Percentiles rank a stretch among this genome's conserved stretches.
phyloP scores from a whole-genome alignment of 2,888 invertebrate genomes.

The Mimachlamys varia region DNA sequence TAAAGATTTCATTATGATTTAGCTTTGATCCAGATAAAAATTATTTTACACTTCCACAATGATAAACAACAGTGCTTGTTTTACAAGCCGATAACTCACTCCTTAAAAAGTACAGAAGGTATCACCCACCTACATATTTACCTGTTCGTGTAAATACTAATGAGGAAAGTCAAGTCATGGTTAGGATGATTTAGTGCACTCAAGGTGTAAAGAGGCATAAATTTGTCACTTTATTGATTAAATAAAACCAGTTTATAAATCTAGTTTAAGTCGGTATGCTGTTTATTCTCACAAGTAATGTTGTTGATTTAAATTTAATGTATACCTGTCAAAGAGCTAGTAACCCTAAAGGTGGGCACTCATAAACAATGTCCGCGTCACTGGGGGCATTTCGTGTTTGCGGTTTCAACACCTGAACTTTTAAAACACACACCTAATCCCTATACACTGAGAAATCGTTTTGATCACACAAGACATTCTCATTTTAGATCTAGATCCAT shows the following conservation, averaged over 20 bases:
- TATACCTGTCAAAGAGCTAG: background rate
- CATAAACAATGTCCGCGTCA: background rate
- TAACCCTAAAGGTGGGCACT: background rate
- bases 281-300: background rate
- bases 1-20: background rate
- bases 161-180: background rate
- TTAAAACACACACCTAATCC: background rate
- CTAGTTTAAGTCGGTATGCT: background rate
- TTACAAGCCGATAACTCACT: background rate
- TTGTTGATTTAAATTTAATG: background rate
- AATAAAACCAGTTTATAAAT: background rate
- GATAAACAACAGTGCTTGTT: background rate
- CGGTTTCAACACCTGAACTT: background rate
- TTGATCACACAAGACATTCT: background rate
- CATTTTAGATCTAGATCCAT: background rate
- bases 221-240: background rate
- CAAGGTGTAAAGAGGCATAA: background rate
- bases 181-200: background rate
- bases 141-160: background rate
- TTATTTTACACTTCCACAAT: background rate
- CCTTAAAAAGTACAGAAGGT: background rate
- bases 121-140: background rate
- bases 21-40: background rate
- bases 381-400: background rate
- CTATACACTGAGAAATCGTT: background rate